Evolutionary conservation across 2,888 invertebrate species (phyloP).

Genomic region (Shargacucullia verbasci): DNA sequence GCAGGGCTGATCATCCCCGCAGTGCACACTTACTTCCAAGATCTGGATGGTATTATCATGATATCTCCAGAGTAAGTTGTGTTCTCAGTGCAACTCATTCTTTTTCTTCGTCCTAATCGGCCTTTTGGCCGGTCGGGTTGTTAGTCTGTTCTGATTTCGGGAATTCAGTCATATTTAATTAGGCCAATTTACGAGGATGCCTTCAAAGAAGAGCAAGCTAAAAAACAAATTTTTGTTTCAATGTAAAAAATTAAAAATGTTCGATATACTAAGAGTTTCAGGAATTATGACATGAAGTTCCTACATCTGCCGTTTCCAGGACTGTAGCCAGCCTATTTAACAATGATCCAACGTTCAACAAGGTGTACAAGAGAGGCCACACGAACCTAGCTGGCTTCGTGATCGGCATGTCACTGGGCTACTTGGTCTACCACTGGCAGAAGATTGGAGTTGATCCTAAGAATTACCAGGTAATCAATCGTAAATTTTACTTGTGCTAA

Average conservation of each 20-base stretch:
- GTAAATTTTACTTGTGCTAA: too few relatives aligned
- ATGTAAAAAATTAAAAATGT: too few relatives aligned
- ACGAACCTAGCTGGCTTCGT: conserved; percentile 68
- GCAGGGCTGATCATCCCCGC: conserved; percentile 37
- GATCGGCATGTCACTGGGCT: conserved; percentile 67
- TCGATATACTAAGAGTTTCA: too few relatives aligned
- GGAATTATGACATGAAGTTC: too few relatives aligned
- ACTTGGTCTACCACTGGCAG: conserved; percentile 64
- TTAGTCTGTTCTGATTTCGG: too few relatives aligned
- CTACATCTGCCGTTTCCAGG: conserved; percentile 45
- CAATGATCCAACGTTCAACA: conserved; percentile 58
- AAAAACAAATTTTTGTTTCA: too few relatives aligned
- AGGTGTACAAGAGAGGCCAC: conserved; percentile 68
- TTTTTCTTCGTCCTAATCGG: too few relatives aligned
- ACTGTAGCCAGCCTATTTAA: conserved; percentile 45
- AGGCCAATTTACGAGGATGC: too few relatives aligned
- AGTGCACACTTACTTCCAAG: conserved; percentile 38
- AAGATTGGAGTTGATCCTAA: conserved; percentile 46
- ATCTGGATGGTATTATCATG: conserved; percentile 37
- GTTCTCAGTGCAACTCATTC: too few relatives aligned
- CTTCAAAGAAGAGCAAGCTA: too few relatives aligned
- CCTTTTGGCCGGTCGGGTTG: too few relatives aligned
- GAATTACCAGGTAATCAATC: conserved; percentile 59
- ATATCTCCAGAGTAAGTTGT: conserved; percentile 42
- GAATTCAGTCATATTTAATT: too few relatives aligned